Evolutionary conservation across 2,888 invertebrate species (phyloP).

Genomic region (Polia nebulosa): DNA sequence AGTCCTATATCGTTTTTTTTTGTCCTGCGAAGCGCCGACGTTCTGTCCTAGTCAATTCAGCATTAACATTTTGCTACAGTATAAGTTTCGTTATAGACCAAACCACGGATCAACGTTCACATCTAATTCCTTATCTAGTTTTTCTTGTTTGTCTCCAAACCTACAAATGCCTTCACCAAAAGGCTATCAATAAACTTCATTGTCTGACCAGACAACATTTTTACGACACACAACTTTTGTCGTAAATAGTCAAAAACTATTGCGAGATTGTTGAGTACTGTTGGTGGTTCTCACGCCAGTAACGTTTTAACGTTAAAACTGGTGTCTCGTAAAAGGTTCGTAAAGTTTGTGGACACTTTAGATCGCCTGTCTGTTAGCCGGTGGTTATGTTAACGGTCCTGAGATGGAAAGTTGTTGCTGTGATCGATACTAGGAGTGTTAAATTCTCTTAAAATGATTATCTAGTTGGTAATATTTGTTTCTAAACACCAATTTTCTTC

Average conservation of each 20-base stretch:
- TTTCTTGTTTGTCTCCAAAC: slow-evolving; percentile 10
- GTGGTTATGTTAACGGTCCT: not conserved
- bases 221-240: slow-evolving; percentile 66
- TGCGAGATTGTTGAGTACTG: slow-evolving; percentile 40
- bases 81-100: not conserved
- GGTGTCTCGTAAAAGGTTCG: slow-evolving; percentile 61
- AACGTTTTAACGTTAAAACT: slow-evolving; percentile 54
- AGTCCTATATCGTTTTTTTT: not conserved
- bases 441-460: no score
- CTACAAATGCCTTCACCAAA: slow-evolving; percentile 4
- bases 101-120: slow-evolving; percentile 22
- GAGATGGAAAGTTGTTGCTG: not conserved
- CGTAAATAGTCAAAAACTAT: slow-evolving; percentile 64
- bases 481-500: no score
- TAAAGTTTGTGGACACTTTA: slow-evolving; percentile 46
- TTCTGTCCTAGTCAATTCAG: not conserved
- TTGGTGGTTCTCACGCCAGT: slow-evolving; percentile 55
- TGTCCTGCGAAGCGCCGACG: not conserved
- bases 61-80: not conserved
- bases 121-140: slow-evolving; percentile 2
- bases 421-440: no score
- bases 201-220: slow-evolving; percentile 54
- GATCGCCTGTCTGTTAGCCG: not conserved
- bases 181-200: slow-evolving; percentile 51
- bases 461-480: no score